Evolutionary conservation across 2,888 invertebrate species (phyloP), one percentile per base, ranked within the genome.

Genomic region (Panorpa germanica): DNA sequence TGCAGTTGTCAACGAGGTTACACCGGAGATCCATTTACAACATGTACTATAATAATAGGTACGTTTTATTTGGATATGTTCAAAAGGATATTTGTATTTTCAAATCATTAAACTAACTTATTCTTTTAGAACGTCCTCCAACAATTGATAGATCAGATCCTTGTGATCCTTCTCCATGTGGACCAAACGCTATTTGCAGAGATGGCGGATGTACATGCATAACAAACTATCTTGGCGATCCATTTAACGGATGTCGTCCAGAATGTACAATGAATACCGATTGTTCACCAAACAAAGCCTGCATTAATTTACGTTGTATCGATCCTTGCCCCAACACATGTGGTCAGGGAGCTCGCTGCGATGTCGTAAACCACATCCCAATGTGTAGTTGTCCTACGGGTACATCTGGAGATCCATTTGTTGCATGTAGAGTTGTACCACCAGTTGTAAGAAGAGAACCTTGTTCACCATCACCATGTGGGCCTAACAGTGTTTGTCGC

Each of bases 131-230:
- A 33, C 39, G 39, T 35, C 64, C 65, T 38, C 63, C 65, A 18
- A 70, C 71, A 15, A 74, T 74, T 49, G 73, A 73, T 17, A 43
- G 55, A 40, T 39, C 55, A 43, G 54, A 70, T 47, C 76, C 76
- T 6, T 85, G 85, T 45, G 57, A 60, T 35, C 77, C 78, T 34
- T 71, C 75, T 21, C 82, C 83, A 1, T 85, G 85, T 54, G 83
- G 85, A 34, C 75, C 80, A 2, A 81, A 82, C 48, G 64, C 82
- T 3, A 55, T 70, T 37, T 85, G 85, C 45, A 57, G 69, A 40
- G 62, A 64, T 36, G 54, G 63, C 31, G 70, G 73, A n/a, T 73
- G 73, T 45, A 57, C 58, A 16, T 72, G 72, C 43, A 45, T 55
- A 16, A 50, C 55, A 34, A 67, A 65, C 38, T 70, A 64, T 44